Evolutionary conservation across 2,888 invertebrate species (phyloP), one percentile per base, ranked within the genome.

Genomic region (Polyommatus iphigenia): DNA sequence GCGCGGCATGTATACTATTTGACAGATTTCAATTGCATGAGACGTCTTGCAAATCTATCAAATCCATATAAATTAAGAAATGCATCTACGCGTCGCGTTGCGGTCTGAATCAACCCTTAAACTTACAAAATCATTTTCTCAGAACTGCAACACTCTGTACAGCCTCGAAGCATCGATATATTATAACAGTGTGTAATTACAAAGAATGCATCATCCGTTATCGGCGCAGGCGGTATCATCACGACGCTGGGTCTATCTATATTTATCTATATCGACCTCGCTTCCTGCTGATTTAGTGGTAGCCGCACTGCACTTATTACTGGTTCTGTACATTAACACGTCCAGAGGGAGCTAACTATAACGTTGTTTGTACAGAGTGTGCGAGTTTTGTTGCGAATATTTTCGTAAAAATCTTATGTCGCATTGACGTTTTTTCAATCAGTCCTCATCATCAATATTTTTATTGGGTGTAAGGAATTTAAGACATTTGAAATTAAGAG

Each of bases 271-370:
- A 29, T 29, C 32, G 50, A 78, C 75, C 78, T 77, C 78, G 41
- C 78, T 79, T 73, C 79, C 77, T 73, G 79, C 80, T 79, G 80
- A 80, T 80, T 78, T 78, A 80, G 77, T 62, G 57, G 78, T 24
- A 78, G 77, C 71, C 32, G 67, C 41, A 54, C 24, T 78, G 59
- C 76, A 29, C 77, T 79, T 80, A 79, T 79, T 76, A 72, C 76
- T 79, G 67, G 80, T 79, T 80, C 75, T 32, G 32, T 67, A 32
- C 76, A 71, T 46, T 59, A 59, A 71, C 77, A 77, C 72, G 73
- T 78, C 41, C 36, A 29, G 29, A 54, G 59, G 73, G 46, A 73
- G 32, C 78, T 72, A 72, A 72, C 36, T 72, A 72, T 72, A 73
- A 50, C 46, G 54, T 50, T 75, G 46, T 18, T 15, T 75, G 1